These are phyloP conservation scores for Casuarius casuarius DNA, from an alignment of 2,113 vertebrate species.

Conservation along the genomic window DNA sequence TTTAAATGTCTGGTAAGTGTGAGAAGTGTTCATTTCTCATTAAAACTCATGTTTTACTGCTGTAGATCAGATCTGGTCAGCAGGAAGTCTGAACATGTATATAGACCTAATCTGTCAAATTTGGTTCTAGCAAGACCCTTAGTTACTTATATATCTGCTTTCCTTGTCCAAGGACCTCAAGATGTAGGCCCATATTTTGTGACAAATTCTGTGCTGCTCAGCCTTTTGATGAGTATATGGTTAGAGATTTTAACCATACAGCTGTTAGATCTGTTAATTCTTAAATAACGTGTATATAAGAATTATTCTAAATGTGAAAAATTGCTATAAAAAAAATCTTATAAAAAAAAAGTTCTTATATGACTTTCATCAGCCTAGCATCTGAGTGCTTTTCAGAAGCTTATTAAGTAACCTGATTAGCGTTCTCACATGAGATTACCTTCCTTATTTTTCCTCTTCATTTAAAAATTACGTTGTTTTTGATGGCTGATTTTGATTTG, in stretches of 20 bases:
- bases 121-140: background rate
- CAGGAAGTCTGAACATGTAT: background rate
- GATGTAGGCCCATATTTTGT: background rate
- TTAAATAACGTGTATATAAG: background rate
- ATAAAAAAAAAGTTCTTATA: background rate
- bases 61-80: background rate
- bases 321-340: background rate
- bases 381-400: background rate
- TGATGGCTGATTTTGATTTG: background rate
- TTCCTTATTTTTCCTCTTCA: background rate
- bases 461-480: background rate
- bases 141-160: background rate
- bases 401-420: background rate
- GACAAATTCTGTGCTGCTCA: background rate
- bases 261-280: background rate
- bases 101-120: background rate
- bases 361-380: background rate
- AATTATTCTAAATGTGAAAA: background rate
- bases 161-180: background rate
- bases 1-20: background rate
- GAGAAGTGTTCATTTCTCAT: background rate
- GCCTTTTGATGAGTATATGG: background rate
- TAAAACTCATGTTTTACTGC: background rate
- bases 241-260: background rate
- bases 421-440: background rate